phyloP scores from a whole-genome alignment of 2,888 invertebrate genomes.

The Cryptocephalus moraei region DNA sequence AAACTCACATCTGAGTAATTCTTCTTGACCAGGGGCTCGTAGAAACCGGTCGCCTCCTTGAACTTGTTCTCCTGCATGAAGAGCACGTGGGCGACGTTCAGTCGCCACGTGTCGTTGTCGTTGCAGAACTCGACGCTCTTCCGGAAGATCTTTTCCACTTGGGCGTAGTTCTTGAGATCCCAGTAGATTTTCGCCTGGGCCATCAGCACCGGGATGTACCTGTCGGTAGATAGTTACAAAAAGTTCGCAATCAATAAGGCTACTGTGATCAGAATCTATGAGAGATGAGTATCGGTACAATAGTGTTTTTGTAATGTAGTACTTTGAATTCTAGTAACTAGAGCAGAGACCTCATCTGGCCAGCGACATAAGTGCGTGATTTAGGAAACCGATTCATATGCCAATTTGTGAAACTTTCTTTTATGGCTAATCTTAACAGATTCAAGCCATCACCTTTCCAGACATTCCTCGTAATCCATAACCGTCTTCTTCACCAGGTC shows the following conservation, averaged over 20 bases:
- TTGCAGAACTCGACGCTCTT: conserved; percentile 97
- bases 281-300: not conserved
- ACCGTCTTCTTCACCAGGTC: conserved; percentile 82
- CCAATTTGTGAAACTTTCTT: no score
- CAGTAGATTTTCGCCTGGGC: conserved; percentile 98
- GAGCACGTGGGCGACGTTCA: conserved; percentile 96
- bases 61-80: conserved; percentile 99
- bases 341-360: no score
- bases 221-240: not conserved
- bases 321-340: no score
- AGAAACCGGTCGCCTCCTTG: conserved; percentile 95
- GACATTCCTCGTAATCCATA: conserved; percentile 36
- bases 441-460: conserved; percentile 21
- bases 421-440: no score
- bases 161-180: conserved; percentile 91
- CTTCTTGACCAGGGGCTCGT: conserved; percentile 94
- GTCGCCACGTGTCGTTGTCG: conserved; percentile 92
- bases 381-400: no score
- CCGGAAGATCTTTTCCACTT: conserved; percentile 93
- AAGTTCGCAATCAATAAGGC: not conserved
- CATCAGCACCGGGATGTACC: conserved; percentile 97
- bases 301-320: no score
- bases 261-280: not conserved
- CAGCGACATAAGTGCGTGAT: no score
- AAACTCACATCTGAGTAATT: conserved; percentile 68